Percentiles rank a stretch among this genome's conserved stretches.
Evolutionary conservation across 2,113 vertebrate genomes (phyloP).

Genomic region (Trichomycterus rosablanca): DNA sequence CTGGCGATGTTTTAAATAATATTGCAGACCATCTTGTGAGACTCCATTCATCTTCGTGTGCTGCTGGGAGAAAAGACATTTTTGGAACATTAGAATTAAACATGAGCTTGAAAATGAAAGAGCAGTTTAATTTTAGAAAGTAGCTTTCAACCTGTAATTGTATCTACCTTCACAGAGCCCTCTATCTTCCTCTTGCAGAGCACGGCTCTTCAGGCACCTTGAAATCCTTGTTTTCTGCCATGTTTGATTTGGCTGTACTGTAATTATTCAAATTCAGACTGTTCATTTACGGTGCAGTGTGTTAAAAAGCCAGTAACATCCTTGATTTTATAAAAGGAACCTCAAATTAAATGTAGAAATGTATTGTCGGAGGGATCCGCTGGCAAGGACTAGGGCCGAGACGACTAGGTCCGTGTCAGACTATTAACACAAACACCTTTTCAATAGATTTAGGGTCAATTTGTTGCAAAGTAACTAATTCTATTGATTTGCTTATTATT

Average conservation of each 20-base stretch:
- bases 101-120: slow-evolving; percentile 77
- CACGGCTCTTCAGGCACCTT: slow-evolving; percentile 63
- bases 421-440: too few relatives aligned
- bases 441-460: too few relatives aligned
- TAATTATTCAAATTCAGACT: slow-evolving; percentile 25
- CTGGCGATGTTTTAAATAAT: slow-evolving; percentile 59
- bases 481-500: too few relatives aligned
- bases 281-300: slow-evolving; percentile 21
- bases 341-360: too few relatives aligned
- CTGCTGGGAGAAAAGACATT: slow-evolving; percentile 64
- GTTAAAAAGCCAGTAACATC: slow-evolving; percentile 16
- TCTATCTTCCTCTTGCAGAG: slow-evolving; percentile 65
- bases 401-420: too few relatives aligned
- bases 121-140: slow-evolving; percentile 79
- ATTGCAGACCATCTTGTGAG: slow-evolving; percentile 64
- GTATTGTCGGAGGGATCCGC: too few relatives aligned
- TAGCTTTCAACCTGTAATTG: slow-evolving; percentile 76
- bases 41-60: slow-evolving; percentile 72
- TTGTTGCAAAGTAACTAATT: too few relatives aligned
- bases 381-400: too few relatives aligned
- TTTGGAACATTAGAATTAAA: slow-evolving; percentile 71
- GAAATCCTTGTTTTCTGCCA: slow-evolving; percentile 43
- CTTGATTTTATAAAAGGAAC: too few relatives aligned
- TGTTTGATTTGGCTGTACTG: slow-evolving; percentile 22
- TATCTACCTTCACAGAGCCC: slow-evolving; percentile 65